Evolutionary conservation across 2,888 invertebrate species (phyloP).

Genomic region (Deladenus siricidicola): DNA sequence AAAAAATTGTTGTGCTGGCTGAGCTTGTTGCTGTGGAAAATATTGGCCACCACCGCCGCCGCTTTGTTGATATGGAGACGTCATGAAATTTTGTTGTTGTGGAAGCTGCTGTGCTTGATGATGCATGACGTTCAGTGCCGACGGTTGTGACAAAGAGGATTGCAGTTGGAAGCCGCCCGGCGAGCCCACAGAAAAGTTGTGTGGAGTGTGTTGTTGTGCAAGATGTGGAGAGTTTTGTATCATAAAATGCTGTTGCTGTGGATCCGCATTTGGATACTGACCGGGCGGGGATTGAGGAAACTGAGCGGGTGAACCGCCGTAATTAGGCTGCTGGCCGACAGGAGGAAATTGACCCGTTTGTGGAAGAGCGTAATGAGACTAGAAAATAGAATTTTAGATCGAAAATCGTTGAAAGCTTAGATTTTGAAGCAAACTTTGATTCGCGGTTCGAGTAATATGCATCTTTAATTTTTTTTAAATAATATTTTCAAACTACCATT

Average conservation of each 20-base stretch:
- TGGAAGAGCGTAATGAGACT: conserved; percentile 5
- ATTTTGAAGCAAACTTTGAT: too few relatives aligned
- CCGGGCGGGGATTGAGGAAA: too few relatives aligned
- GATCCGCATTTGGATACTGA: not conserved
- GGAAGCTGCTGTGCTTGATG: too few relatives aligned
- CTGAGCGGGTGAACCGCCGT: not conserved
- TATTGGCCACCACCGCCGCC: not conserved
- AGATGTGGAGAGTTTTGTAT: not conserved
- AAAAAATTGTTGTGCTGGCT: not conserved
- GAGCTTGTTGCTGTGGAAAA: not conserved
- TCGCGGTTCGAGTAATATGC: too few relatives aligned
- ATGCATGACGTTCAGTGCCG: conserved; percentile 4
- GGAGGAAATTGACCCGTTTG: not conserved
- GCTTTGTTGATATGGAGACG: not conserved
- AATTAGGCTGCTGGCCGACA: not conserved
- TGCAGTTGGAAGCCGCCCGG: not conserved
- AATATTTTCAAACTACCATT: too few relatives aligned
- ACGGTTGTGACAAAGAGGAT: not conserved
- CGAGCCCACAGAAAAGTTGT: not conserved
- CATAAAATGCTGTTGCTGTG: not conserved
- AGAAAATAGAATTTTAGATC: too few relatives aligned
- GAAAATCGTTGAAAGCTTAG: too few relatives aligned
- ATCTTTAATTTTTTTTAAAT: too few relatives aligned
- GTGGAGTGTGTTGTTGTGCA: not conserved
- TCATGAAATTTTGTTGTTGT: not conserved